A percentile compares a stretch with the other conserved stretches of the same genome.
Evolutionary conservation across 2,888 invertebrate genomes (phyloP).

Genomic region (Leptinotarsa rubiginosa): DNA sequence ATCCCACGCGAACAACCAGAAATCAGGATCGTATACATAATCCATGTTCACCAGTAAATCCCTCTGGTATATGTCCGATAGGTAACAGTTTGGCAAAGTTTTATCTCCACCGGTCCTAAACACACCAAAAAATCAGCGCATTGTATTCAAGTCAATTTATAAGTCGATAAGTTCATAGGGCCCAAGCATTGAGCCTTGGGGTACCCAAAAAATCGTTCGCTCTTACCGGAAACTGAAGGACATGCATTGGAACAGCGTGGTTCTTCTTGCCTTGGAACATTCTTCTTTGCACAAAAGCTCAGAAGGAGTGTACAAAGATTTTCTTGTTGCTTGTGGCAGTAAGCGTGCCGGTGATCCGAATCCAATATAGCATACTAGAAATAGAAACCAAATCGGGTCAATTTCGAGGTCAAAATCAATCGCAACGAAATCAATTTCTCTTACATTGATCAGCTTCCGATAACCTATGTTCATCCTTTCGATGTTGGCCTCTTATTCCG

Average conservation of each 20-base stretch:
- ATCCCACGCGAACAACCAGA: slow-evolving; percentile 84
- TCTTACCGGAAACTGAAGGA: slow-evolving; percentile 80
- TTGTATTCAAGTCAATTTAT: not conserved
- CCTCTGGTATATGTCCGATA: slow-evolving; percentile 82
- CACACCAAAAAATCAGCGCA: slow-evolving; percentile 26
- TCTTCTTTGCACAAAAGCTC: slow-evolving; percentile 78
- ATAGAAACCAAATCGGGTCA: slow-evolving; percentile 27
- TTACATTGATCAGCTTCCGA: slow-evolving; percentile 60
- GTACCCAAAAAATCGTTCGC: not conserved
- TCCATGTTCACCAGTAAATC: slow-evolving; percentile 81
- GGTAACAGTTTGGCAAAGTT: slow-evolving; percentile 74
- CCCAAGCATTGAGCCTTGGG: not conserved
- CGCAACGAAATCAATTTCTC: not conserved
- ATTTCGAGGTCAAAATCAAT: not conserved
- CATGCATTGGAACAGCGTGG: slow-evolving; percentile 76
- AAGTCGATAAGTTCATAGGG: not conserved
- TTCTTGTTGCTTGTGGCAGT: slow-evolving; percentile 74
- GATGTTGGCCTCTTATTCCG: slow-evolving; percentile 58
- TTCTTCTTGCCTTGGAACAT: slow-evolving; percentile 72
- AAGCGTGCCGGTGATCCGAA: slow-evolving; percentile 82
- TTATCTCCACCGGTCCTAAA: slow-evolving; percentile 53
- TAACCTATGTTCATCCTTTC: slow-evolving; percentile 46
- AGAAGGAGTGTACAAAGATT: slow-evolving; percentile 73
- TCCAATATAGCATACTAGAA: slow-evolving; percentile 81
- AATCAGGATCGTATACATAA: slow-evolving; percentile 76